Base-by-base conservation (phyloP, 2,113 vertebrate genomes). In the Lates calcarifer region DNA sequence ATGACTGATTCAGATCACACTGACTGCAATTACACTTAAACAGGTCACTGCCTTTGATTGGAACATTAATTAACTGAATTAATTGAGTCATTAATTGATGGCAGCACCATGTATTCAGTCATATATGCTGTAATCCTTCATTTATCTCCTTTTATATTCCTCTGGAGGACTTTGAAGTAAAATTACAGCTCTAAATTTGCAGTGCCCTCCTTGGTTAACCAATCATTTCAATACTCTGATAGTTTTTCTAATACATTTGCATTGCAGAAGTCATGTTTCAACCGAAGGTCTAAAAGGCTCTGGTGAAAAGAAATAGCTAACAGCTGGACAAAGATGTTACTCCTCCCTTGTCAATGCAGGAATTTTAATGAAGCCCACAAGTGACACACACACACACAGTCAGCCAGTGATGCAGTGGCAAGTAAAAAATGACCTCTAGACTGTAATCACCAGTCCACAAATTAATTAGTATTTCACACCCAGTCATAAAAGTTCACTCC, bases 341-440 rank as follows among this genome's bases (percentile, higher is more conserved):
- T 71, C 49, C 63, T 79, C 56, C 49, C 24, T 69, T 74, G 65
- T 70, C 35, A 66, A 28, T 56, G 58, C 49, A 77, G 65, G 77
- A 37, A 67, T 80, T 66, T 81, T 77, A 67, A 85, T 74, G 55
- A 69, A 76, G 77, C 55, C 37, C 63, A 60, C 47, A 72, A 62
- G 17, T 73, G 55, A 79, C 47, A 58, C 67, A n/a, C 81, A 63
- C 12, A 29, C 81, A 55, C 6, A 29, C 12, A 74, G 18, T 55
- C 45, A 41, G 33, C 26, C 43, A 68, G 62, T n/a, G 51, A 49
- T 53, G 57, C 20, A 5, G 7, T 29, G 10, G 56, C 10, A 9
- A 61, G 41, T 28, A 28, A 45, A 22, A 47, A 71, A 39, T 29
- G 14, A 68, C 20, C 47, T 35, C 62, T 29, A 41, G 71, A 28